phyloP scores from a whole-genome alignment of 2,888 invertebrate species.

The Ophraella communa region DNA sequence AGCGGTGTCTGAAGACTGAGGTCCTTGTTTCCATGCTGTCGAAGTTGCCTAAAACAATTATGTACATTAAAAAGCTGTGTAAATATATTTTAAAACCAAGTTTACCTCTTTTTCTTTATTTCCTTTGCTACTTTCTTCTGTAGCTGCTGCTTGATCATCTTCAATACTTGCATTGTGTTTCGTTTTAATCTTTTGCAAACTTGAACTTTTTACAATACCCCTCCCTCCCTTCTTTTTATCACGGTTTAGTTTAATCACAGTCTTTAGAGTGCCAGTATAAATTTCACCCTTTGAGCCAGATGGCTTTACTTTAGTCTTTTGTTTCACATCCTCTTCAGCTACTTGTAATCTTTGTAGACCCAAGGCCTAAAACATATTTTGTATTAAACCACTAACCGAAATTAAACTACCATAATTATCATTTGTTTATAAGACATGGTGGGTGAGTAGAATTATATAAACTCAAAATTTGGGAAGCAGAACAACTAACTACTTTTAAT shows the following conservation, averaged over 20 bases:
- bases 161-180: conserved; percentile 23
- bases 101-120: conserved; percentile 29
- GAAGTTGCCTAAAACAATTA: conserved; percentile 58
- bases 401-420: background rate
- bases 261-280: conserved; percentile 83
- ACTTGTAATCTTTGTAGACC: conserved; percentile 78
- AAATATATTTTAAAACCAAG: background rate
- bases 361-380: conserved; percentile 63
- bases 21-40: conserved; percentile 54
- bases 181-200: conserved; percentile 71
- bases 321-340: conserved; percentile 67
- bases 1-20: conserved; percentile 59
- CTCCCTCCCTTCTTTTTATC: conserved; percentile 70
- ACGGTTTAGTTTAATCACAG: conserved; percentile 80
- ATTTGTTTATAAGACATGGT: too few species aligned
- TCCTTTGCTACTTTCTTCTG: conserved; percentile 16
- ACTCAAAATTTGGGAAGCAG: too few species aligned
- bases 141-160: conserved; percentile 15
- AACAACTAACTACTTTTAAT: too few species aligned
- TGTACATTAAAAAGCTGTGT: conserved; percentile 16
- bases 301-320: conserved; percentile 45
- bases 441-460: too few species aligned
- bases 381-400: too few species aligned
- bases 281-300: conserved; percentile 47
- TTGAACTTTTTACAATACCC: conserved; percentile 78